A percentile compares a stretch with the other conserved stretches of the same genome.
Evolutionary conservation across 2,797 vertebrate species (phyloP).

Genomic region (Xenentodon cancila): DNA sequence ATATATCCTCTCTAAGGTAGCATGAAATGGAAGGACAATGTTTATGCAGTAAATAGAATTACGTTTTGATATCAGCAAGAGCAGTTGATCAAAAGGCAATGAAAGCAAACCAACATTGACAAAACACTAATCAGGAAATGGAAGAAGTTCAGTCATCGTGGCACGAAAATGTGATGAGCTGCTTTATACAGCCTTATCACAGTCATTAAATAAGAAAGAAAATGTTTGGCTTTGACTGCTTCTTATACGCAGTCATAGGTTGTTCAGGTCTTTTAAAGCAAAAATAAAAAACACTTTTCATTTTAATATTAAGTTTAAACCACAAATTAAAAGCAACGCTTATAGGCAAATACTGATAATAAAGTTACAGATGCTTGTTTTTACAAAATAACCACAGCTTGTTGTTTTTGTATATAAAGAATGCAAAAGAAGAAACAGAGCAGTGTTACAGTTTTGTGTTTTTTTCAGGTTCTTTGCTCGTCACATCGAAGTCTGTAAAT

Average conservation of each 20-base stretch:
- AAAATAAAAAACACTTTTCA: not conserved
- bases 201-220: not conserved
- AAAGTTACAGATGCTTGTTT: conserved; percentile 1
- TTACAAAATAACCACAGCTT: conserved; percentile 1
- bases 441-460: conserved; percentile 72
- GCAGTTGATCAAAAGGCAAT: conserved; percentile 25
- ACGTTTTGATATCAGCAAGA: not conserved
- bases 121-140: conserved; percentile 12
- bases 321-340: conserved; percentile 7
- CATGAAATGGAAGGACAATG: conserved; percentile 4
- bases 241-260: not conserved
- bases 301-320: not conserved
- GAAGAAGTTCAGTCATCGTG: conserved; percentile 1
- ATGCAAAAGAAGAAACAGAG: not conserved
- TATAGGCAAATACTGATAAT: not conserved
- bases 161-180: not conserved
- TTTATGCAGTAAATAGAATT: conserved; percentile 8
- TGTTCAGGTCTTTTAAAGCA: not conserved
- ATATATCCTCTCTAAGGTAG: conserved; percentile 2
- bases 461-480: conserved; percentile 53
- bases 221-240: conserved; percentile 1
- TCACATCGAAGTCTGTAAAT: conserved; percentile 52
- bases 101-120: conserved; percentile 5
- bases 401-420: conserved; percentile 2
- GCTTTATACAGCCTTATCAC: not conserved